Conservation (phyloP, 2,113 vertebrate species). For the Plotosus lineatus region DNA sequence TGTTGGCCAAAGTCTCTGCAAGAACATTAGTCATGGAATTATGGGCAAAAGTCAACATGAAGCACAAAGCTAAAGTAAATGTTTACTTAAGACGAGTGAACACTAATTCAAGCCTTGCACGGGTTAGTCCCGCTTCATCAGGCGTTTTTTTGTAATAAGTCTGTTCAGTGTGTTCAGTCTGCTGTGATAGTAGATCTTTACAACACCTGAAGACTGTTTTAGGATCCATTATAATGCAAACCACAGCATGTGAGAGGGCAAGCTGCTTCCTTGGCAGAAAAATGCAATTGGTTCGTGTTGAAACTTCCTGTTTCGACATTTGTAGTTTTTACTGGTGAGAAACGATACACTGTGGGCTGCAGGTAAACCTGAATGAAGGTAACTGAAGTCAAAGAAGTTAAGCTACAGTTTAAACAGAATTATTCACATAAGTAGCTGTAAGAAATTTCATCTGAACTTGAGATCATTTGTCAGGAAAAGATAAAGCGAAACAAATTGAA, state of each 20-base stretch:
- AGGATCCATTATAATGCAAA: not conserved
- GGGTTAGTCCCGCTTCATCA: not conserved
- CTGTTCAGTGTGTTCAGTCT: not conserved
- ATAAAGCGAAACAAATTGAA: not conserved
- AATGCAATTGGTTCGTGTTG: not conserved
- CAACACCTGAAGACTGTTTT: not conserved
- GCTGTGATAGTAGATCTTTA: not conserved
- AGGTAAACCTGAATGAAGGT: not conserved
- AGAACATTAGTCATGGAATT: conserved; percentile 37
- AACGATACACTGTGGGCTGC: not conserved
- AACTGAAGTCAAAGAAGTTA: not conserved
- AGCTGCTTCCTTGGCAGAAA: not conserved
- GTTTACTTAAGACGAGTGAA: conserved; percentile 21
- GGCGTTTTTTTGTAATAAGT: not conserved
- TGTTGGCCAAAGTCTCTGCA: not conserved
- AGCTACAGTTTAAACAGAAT: not conserved
- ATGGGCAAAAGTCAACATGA: conserved; percentile 36
- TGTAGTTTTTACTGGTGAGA: not conserved
- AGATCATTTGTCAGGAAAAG: not conserved
- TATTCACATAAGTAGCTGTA: not conserved
- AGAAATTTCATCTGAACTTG: not conserved
- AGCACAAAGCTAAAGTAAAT: conserved; percentile 36
- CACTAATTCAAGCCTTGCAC: conserved; percentile 14
- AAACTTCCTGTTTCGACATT: not conserved
- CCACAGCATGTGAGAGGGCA: not conserved